Evolutionary conservation across 2,888 invertebrate species (phyloP), one percentile per base, ranked within the genome.

Genomic region (Chrysina gloriosa): DNA sequence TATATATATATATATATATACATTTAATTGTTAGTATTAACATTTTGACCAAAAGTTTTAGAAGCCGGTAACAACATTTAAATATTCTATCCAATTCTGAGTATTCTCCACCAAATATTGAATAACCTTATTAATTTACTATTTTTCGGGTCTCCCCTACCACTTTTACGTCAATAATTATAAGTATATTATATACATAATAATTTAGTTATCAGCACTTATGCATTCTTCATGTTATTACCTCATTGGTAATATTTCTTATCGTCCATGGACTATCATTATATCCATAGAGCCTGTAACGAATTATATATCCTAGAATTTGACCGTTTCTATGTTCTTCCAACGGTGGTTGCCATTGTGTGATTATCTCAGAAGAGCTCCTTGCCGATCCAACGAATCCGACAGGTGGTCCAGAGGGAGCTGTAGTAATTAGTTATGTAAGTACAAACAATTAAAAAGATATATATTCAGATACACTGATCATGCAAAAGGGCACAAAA

Each of bases 281-380:
- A 83, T 98, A 98, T 0, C 97, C 97, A 72, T 91, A 92, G 1
- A 98, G 86, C 58, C 96, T 89, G 83, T 97, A 98, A 67, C 96
- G 88, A 69, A 99, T 91, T 19, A 95, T 90, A 80, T 97, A 99
- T 14, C 98, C 98, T 9, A 95, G 84, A 73, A 99, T 94, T 79
- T 95, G 93, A 0, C 98, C 99, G 80, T 98, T 99, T 76, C 96
- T 90, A 78, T 96, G 94, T 79, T 97, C 96, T 78, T 97, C 95
- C 5, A 94, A 85, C 0, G 98, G 98, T 23, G 96, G 95, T 80
- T 96, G 96, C 98, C 98, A 98, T 79, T 97, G 97, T 0, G 97
- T 94, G 77, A 97, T 96, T 69, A 99, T 97, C 83, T 97, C 96
- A 0, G 96, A 95, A 7, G 96, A 93, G 9, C 97, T 96, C 69